These are phyloP conservation scores for Semaprochilodus insignis DNA, from an alignment of 2,797 vertebrate genomes.

Conservation along the genomic window DNA sequence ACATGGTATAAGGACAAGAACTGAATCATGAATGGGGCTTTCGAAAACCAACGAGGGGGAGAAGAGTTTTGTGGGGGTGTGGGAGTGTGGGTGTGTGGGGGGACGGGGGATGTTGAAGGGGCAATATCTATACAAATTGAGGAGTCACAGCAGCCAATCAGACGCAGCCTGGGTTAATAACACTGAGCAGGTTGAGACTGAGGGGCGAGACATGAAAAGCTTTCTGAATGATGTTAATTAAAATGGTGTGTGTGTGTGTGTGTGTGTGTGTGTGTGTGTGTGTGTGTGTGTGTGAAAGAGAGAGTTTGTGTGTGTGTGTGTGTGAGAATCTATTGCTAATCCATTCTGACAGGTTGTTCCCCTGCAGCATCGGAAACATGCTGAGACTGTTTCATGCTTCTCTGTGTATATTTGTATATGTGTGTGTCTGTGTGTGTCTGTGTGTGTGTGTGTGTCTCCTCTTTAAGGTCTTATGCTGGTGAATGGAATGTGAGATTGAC, in stretches of 20 bases:
- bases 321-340: conserved; percentile 36
- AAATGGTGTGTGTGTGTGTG: conserved; percentile 25
- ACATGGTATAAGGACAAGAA: too few species aligned
- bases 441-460: not conserved
- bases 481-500: conserved; percentile 35
- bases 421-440: conserved; percentile 11
- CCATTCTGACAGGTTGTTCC: conserved; percentile 35
- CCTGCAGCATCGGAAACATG: conserved; percentile 38
- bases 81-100: too few species aligned
- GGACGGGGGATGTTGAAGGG: too few species aligned
- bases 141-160: not conserved
- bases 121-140: too few species aligned
- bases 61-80: too few species aligned
- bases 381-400: conserved; percentile 31
- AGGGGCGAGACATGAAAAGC: not conserved
- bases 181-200: not conserved
- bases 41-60: too few species aligned
- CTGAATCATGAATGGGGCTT: too few species aligned
- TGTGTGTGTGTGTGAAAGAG: conserved; percentile 27
- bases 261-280: conserved; percentile 16
- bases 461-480: conserved; percentile 26
- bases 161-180: not conserved
- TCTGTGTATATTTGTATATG: not conserved
- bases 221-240: conserved; percentile 23
- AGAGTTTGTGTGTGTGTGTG: conserved; percentile 40